Conservation (phyloP, 2,888 invertebrate species). For the Cylloceria caligata region DNA sequence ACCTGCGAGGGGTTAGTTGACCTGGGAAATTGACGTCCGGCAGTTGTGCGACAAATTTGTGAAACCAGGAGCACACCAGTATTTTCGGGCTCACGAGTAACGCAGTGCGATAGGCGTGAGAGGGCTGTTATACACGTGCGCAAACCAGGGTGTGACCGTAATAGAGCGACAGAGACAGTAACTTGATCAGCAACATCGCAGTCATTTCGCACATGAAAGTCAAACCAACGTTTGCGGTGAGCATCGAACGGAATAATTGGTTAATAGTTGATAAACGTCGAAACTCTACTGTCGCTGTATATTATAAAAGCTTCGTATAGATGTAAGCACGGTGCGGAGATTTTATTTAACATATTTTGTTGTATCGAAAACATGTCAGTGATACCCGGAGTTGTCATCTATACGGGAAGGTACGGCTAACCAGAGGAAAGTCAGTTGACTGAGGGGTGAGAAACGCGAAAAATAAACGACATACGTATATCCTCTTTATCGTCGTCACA, state of each 20-base stretch:
- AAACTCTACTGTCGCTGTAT: conserved; percentile 3
- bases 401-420: conserved; percentile 15
- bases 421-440: conserved; percentile 40
- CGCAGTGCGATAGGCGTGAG: conserved; percentile 1
- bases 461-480: conserved; percentile 47
- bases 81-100: conserved; percentile 27
- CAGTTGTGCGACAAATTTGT: conserved; percentile 58
- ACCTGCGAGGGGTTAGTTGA: conserved; percentile 40
- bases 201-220: conserved; percentile 41
- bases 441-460: conserved; percentile 8
- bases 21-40: conserved; percentile 49
- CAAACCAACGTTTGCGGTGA: conserved; percentile 28
- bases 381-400: background rate
- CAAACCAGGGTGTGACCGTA: conserved; percentile 10
- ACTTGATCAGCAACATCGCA: background rate
- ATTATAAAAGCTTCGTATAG: background rate
- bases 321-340: background rate
- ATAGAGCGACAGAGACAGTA: background rate
- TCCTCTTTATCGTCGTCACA: conserved; percentile 56
- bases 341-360: background rate
- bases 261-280: conserved; percentile 21
- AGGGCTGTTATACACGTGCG: conserved; percentile 21
- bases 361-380: background rate
- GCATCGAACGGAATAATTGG: conserved; percentile 36
- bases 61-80: conserved; percentile 24